Conservation (phyloP, 2,797 vertebrate species). For the Oreochromis mossambicus region DNA sequence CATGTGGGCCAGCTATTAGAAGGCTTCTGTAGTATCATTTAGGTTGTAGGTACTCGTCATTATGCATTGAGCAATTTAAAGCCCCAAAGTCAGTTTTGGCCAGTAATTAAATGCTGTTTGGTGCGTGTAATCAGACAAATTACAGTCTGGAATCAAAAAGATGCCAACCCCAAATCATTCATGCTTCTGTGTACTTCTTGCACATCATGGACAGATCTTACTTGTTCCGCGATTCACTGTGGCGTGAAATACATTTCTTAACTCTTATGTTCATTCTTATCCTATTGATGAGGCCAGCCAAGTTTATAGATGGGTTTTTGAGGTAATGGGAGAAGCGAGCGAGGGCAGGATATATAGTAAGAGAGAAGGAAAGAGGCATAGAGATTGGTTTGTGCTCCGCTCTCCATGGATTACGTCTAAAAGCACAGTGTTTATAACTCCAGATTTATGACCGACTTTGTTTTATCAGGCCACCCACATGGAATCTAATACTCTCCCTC, state of each 20-base stretch:
- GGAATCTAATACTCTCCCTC: conserved; percentile 40
- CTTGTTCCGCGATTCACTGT: background rate
- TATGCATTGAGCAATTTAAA: background rate
- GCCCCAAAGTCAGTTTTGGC: background rate
- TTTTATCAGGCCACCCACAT: conserved; percentile 66
- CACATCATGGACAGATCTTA: background rate
- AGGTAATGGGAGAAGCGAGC: background rate
- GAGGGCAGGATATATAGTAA: background rate
- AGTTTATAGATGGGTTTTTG: background rate
- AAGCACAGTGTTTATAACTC: conserved; percentile 54
- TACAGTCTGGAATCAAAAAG: background rate
- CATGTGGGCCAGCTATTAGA: background rate
- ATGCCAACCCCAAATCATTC: background rate
- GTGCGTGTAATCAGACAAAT: background rate
- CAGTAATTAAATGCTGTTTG: background rate
- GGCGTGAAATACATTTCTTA: background rate
- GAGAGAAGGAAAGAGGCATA: background rate
- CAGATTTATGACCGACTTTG: conserved; percentile 57
- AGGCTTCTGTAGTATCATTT: background rate
- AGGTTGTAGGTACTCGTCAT: background rate
- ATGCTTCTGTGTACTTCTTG: background rate
- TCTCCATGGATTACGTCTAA: conserved; percentile 52
- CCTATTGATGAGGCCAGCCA: background rate
- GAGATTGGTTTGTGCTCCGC: conserved; percentile 11
- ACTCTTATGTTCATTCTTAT: background rate